Conservation (phyloP, 23 tunicate genomes). For the Oikopleura albicans region DNA sequence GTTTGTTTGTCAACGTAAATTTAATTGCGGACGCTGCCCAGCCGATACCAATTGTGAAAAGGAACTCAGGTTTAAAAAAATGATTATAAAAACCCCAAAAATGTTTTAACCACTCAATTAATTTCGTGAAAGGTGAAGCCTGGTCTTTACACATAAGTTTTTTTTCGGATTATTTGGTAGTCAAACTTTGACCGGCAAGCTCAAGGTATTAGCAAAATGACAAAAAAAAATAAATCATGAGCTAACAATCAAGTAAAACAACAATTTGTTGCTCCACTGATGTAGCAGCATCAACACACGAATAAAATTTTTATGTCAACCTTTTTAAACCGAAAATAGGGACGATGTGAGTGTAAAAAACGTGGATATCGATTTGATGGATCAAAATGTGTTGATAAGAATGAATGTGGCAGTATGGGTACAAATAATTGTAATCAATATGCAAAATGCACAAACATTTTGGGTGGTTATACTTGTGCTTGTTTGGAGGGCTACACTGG, state of each 20-base stretch:
- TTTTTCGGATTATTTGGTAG: not conserved
- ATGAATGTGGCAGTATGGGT: slow-evolving; percentile 17
- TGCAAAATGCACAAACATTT: not conserved
- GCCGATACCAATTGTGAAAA: not conserved
- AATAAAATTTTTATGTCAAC: too few relatives aligned
- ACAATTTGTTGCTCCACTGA: too few relatives aligned
- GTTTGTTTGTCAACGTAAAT: not conserved
- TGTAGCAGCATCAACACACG: too few relatives aligned
- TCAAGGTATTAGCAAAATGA: too few relatives aligned
- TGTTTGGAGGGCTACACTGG: not conserved
- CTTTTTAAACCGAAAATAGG: too few relatives aligned
- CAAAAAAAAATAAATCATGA: too few relatives aligned
- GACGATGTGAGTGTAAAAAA: too few relatives aligned
- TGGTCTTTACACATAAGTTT: not conserved
- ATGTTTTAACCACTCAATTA: not conserved
- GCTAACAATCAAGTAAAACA: too few relatives aligned
- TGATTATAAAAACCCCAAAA: not conserved
- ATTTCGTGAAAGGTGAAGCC: not conserved
- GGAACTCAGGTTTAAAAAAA: not conserved
- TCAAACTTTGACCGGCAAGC: not conserved
- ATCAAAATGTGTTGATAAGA: slow-evolving; percentile 18
- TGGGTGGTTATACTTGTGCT: not conserved
- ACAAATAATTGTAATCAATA: not conserved
- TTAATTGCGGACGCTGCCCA: not conserved
- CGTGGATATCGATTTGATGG: too few relatives aligned